Evolutionary conservation across 2,797 vertebrate species (phyloP).

Genomic region (Molossus alvarezi): DNA sequence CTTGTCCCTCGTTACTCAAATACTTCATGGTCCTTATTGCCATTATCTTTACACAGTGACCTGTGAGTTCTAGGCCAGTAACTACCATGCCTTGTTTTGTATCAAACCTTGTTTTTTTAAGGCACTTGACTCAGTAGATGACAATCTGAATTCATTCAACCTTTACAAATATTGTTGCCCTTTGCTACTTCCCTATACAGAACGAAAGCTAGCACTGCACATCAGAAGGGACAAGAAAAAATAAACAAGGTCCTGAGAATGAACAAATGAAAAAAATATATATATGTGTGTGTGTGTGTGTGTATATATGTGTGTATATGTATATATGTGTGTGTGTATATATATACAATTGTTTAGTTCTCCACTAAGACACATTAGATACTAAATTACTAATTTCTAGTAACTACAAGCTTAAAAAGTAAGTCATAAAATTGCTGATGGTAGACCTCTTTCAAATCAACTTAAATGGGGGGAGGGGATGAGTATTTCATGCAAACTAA

Average conservation of each 20-base stretch:
- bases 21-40: neutral
- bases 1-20: neutral
- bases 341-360: neutral
- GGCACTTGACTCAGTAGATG: constrained; percentile 48
- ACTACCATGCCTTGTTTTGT: neutral
- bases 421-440: constrained; percentile 46
- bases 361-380: neutral
- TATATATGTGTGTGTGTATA: neutral
- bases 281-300: too few species aligned
- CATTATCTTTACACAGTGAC: neutral
- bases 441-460: constrained; percentile 26
- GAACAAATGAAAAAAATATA: too few species aligned
- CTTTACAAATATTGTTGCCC: constrained; percentile 25
- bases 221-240: constrained; percentile 22
- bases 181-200: neutral
- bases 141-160: constrained; percentile 48
- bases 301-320: too few species aligned
- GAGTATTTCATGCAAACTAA: constrained; percentile 54
- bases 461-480: constrained; percentile 35
- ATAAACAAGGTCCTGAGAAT: neutral
- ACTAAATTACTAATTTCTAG: constrained; percentile 47
- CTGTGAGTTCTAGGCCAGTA: neutral
- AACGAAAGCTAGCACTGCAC: constrained; percentile 16
- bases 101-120: constrained; percentile 31
- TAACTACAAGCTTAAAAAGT: constrained; percentile 13